Percentiles rank a stretch among this genome's conserved stretches.
These are phyloP conservation scores for Capromys pilorides DNA, from an alignment of 2,797 vertebrate species.

Conservation along the genomic window DNA sequence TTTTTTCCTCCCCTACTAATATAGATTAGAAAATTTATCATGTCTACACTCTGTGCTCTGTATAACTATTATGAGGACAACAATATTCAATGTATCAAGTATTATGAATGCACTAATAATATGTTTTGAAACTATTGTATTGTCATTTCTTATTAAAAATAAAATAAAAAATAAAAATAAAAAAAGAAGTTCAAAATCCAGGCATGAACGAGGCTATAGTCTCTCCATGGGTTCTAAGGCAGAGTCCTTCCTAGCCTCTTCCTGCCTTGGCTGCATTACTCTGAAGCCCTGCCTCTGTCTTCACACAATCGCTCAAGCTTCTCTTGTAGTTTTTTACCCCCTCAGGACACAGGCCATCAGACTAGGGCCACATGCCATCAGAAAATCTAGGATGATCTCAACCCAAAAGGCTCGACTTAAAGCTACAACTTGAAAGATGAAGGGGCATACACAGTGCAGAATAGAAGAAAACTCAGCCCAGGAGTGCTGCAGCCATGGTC, in stretches of 20 bases:
- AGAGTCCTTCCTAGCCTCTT: not conserved
- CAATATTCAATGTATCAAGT: too few species aligned
- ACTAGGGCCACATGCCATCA: not conserved
- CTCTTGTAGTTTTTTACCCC: not conserved
- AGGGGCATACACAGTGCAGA: not conserved
- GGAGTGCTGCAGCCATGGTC: not conserved
- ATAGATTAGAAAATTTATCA: too few species aligned
- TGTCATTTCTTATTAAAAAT: too few species aligned
- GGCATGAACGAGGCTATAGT: not conserved
- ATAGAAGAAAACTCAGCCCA: not conserved
- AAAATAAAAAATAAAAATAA: too few species aligned
- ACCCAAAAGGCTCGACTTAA: not conserved
- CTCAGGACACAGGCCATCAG: not conserved
- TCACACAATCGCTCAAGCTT: not conserved
- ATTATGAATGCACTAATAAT: too few species aligned
- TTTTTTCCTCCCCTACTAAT: too few species aligned
- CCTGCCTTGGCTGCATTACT: not conserved
- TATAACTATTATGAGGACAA: too few species aligned
- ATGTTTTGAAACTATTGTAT: too few species aligned
- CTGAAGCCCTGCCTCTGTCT: not conserved
- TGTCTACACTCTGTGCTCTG: too few species aligned
- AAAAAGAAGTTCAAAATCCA: not conserved
- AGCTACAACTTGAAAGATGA: not conserved
- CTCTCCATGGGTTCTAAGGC: not conserved
- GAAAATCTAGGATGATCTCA: not conserved